Base-by-base conservation (phyloP, 2,888 invertebrate genomes). In the Caenorhabditis sinica region DNA sequence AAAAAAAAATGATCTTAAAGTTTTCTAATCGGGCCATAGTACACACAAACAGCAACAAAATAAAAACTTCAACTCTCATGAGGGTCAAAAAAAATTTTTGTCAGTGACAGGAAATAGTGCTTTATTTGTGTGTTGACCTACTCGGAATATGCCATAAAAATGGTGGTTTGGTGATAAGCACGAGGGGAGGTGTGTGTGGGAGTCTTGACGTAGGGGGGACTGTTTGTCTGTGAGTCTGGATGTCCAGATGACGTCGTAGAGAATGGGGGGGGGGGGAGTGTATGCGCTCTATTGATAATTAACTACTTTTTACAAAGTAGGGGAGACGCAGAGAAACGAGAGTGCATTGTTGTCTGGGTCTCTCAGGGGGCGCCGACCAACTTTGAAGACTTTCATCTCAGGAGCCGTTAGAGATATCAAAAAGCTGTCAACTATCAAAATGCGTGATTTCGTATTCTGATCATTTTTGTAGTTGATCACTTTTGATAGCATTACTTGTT, bases 221-320 rank as follows among this genome's bases (percentile, higher is more conserved):
- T n/a, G 49, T 49, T 15, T 49, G 49, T 49, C 49, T 49, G 49
- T 49, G 49, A 13, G 49, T 49, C 49, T 49, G n/a, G 13, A 49
- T n/a, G 11, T 13, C 17, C 5, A 17, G 49, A 8, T 49, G 49
- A 49, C 15, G 49, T 49, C 49, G 15, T 8, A 6, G 15, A n/a
- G 15, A 49, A 2, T 49, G n/a, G n/a, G n/a, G n/a, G n/a, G n/a
- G n/a, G n/a, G n/a, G n/a, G n/a, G n/a, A n/a, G n/a, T n/a, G n/a
- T n/a, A 5, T 49, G 2, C 17, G 49, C 17, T n/a, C 15, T 49
- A 49, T n/a, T 49, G 49, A 36, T 36, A 9, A 36, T 36, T 36
- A 4, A 36, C 5, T 4, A 36, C n/a, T n/a, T n/a, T n/a, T n/a
- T n/a, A n/a, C n/a, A n/a, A n/a, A 40, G 40, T 40, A 9, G 40